These are phyloP conservation scores for Tethea ocularis DNA, from an alignment of 2,888 invertebrate species.

Conservation along the genomic window DNA sequence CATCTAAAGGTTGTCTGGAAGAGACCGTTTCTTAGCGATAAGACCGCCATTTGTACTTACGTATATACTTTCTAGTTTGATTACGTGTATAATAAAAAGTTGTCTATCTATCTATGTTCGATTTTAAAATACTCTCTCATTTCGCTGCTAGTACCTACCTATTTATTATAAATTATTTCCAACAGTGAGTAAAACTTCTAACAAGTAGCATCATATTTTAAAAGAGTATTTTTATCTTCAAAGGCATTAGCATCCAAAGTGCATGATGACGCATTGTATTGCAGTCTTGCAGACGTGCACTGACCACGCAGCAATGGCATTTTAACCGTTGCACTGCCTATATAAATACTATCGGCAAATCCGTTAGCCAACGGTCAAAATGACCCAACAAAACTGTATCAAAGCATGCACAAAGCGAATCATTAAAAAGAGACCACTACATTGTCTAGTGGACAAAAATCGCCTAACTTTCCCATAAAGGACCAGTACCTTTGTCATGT, in stretches of 20 bases:
- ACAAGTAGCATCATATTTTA: not conserved
- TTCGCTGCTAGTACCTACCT: no score
- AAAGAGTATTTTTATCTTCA: slow-evolving; percentile 16
- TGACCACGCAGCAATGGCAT: slow-evolving; percentile 23
- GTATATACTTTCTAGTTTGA: no score
- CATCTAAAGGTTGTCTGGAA: no score
- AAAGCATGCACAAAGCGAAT: slow-evolving; percentile 74
- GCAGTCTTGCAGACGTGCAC: slow-evolving; percentile 16
- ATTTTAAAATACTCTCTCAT: no score
- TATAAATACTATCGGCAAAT: slow-evolving; percentile 79
- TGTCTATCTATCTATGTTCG: no score
- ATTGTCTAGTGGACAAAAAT: slow-evolving; percentile 72
- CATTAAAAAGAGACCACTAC: slow-evolving; percentile 81
- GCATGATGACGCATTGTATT: slow-evolving; percentile 16
- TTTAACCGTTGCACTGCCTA: slow-evolving; percentile 52
- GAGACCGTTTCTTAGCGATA: no score
- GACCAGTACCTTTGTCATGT: slow-evolving; percentile 53
- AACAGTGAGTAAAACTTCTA: not conserved
- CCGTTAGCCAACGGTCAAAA: slow-evolving; percentile 79
- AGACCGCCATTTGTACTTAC: no score
- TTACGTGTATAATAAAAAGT: no score
- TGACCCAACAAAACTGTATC: slow-evolving; percentile 75
- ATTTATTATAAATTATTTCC: no score
- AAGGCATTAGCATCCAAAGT: slow-evolving; percentile 4
- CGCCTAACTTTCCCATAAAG: slow-evolving; percentile 70